These are phyloP conservation scores for Abrostola tripartita DNA, from an alignment of 2,888 invertebrate genomes.

Conservation along the genomic window DNA sequence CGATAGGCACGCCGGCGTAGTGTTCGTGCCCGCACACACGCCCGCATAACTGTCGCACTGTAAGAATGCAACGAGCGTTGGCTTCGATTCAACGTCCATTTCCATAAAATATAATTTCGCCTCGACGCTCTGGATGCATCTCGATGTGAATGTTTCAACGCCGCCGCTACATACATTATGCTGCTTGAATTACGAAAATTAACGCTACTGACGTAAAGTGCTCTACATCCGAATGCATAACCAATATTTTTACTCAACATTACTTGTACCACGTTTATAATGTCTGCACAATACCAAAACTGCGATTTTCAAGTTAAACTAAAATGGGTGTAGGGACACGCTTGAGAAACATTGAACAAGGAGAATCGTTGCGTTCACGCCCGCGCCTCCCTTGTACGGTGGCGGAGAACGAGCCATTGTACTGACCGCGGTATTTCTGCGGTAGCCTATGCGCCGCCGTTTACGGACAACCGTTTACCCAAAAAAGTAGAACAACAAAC, in stretches of 20 bases:
- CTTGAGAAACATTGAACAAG: constrained; percentile 72
- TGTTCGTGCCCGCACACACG: constrained; percentile 74
- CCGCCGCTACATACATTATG: constrained; percentile 62
- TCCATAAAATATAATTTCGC: constrained; percentile 85
- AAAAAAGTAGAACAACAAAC: constrained; percentile 87
- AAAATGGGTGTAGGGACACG: constrained; percentile 67
- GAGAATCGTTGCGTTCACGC: constrained; percentile 75
- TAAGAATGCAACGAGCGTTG: constrained; percentile 79
- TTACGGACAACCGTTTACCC: constrained; percentile 84
- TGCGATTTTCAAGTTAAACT: constrained; percentile 67
- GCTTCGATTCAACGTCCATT: constrained; percentile 83
- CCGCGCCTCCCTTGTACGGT: constrained; percentile 79
- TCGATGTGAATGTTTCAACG: constrained; percentile 71
- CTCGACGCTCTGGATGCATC: constrained; percentile 74
- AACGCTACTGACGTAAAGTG: constrained; percentile 64
- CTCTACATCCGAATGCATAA: constrained; percentile 60
- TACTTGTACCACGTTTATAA: constrained; percentile 42
- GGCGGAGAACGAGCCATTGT: constrained; percentile 81
- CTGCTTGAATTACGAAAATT: constrained; percentile 67
- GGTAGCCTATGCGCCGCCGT: constrained; percentile 82
- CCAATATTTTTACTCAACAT: constrained; percentile 50
- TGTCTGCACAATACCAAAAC: constrained; percentile 64
- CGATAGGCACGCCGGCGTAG: constrained; percentile 73
- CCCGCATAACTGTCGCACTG: constrained; percentile 80
- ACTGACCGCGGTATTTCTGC: constrained; percentile 80